A percentile compares a stretch with the other conserved stretches of the same genome.
These are phyloP conservation scores for Hydractinia symbiolongicarpus DNA, from an alignment of 30 jellyfish, hydroid and myxozoan genomes.

Conservation along the genomic window DNA sequence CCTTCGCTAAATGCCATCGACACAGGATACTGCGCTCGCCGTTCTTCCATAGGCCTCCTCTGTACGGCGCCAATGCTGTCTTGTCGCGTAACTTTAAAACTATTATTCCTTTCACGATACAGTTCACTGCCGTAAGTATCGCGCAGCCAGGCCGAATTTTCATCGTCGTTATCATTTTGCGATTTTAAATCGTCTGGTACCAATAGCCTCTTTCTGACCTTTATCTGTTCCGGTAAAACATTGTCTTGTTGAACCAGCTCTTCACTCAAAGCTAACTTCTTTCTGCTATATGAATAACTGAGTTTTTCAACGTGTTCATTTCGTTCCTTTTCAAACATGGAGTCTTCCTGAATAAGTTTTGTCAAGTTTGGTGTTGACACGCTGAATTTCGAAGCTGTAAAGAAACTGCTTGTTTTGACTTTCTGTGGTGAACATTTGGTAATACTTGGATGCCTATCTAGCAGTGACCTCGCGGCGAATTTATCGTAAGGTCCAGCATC, in stretches of 20 bases:
- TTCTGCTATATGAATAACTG: background rate
- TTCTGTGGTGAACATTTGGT: slow-evolving; percentile 42
- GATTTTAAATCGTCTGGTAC: slow-evolving; percentile 5
- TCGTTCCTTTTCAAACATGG: slow-evolving; percentile 58
- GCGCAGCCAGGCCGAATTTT: background rate
- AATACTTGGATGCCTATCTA: slow-evolving; percentile 66
- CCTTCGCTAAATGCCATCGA: slow-evolving; percentile 43
- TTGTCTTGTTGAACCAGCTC: background rate
- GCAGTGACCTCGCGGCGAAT: slow-evolving; percentile 50
- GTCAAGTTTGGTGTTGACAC: slow-evolving; percentile 85
- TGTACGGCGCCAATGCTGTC: slow-evolving; percentile 31
- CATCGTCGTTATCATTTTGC: background rate
- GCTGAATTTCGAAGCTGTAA: slow-evolving; percentile 45
- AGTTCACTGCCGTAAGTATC: slow-evolving; percentile 16
- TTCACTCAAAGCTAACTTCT: background rate
- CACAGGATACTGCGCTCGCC: slow-evolving; percentile 49
- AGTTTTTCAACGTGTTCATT: slow-evolving; percentile 16
- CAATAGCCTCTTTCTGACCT: slow-evolving; percentile 1
- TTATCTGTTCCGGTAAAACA: background rate
- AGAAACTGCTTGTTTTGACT: slow-evolving; percentile 30
- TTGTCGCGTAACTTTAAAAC: slow-evolving; percentile 6
- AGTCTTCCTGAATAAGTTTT: slow-evolving; percentile 56
- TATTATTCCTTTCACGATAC: slow-evolving; percentile 13
- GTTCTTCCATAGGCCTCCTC: slow-evolving; percentile 34
- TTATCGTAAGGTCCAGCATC: slow-evolving; percentile 48